Evolutionary conservation across 2,113 vertebrate species (phyloP).

Genomic region (Anser cygnoides): DNA sequence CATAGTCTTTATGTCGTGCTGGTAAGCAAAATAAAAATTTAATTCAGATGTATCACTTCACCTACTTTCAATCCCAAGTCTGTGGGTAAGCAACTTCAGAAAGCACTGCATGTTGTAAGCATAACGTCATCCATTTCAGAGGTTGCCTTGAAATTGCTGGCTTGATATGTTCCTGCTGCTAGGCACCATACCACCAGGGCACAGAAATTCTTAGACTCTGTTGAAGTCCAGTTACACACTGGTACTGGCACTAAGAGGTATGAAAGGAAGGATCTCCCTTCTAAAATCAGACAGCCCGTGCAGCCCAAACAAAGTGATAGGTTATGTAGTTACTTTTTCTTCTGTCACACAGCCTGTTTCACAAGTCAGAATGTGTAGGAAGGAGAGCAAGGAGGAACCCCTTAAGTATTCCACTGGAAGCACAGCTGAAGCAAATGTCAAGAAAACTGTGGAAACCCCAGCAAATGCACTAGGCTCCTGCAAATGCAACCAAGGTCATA

Average conservation of each 20-base stretch:
- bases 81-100: background rate
- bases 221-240: background rate
- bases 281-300: background rate
- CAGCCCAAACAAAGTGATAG: background rate
- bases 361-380: background rate
- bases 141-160: background rate
- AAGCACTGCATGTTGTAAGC: background rate
- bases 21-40: background rate
- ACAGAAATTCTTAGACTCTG: background rate
- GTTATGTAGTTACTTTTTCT: background rate
- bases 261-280: background rate
- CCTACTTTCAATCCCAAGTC: background rate
- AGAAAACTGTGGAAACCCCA: background rate
- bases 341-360: background rate
- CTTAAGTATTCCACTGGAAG: background rate
- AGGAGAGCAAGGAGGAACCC: background rate
- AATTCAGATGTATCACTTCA: accelerated
- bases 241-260: background rate
- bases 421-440: background rate
- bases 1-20: background rate
- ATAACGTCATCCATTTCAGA: background rate
- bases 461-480: background rate
- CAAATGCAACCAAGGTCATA: background rate
- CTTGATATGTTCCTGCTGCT: background rate
- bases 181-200: background rate